Conservation (phyloP, 1,140 invertebrate genomes). For the Neotoxoptera formosana region DNA sequence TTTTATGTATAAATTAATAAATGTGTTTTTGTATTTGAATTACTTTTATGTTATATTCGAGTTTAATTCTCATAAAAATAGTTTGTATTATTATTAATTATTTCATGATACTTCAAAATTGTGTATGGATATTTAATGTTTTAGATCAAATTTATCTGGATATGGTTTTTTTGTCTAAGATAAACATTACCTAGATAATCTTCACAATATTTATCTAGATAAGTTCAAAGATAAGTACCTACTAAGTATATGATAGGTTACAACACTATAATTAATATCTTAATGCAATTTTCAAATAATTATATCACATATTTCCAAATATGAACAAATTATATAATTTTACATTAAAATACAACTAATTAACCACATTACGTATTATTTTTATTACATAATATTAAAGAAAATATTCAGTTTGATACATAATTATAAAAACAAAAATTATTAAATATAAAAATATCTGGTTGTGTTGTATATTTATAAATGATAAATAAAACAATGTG, state of each 20-base stretch:
- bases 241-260: too few relatives aligned
- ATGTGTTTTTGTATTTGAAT: too few relatives aligned
- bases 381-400: too few relatives aligned
- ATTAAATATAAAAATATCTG: background rate
- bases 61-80: too few relatives aligned
- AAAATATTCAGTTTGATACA: too few relatives aligned
- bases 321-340: background rate
- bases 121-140: background rate
- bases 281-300: too few relatives aligned
- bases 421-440: background rate
- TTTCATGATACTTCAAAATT: background rate
- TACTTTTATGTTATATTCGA: too few relatives aligned
- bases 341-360: background rate
- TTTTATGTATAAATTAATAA: too few relatives aligned
- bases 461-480: background rate
- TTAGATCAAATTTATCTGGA: background rate
- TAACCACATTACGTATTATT: too few relatives aligned
- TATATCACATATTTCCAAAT: background rate
- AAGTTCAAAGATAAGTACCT: background rate
- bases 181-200: background rate
- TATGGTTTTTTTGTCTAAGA: background rate
- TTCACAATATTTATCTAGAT: too few relatives aligned
- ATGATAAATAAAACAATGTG: background rate
- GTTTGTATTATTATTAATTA: background rate
- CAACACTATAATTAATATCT: too few relatives aligned